These are phyloP conservation scores for Pachyrhynchus sulphureomaculatus DNA, from an alignment of 1,140 invertebrate genomes.

Conservation along the genomic window DNA sequence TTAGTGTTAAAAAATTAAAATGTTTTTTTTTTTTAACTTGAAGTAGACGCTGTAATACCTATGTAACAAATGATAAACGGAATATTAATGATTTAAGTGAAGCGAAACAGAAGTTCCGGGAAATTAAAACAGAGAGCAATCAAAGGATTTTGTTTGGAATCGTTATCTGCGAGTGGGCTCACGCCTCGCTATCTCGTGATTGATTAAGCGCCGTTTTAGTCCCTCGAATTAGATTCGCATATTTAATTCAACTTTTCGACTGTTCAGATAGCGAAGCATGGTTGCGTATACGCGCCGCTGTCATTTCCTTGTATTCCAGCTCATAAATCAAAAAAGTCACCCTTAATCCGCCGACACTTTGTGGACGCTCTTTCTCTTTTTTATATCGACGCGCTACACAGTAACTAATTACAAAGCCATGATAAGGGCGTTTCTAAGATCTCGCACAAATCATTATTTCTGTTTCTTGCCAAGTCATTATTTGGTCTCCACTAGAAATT, in stretches of 20 bases:
- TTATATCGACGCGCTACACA: conserved; percentile 31
- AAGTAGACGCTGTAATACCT: too few relatives aligned
- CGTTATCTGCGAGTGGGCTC: conserved; percentile 10
- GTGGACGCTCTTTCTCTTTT: conserved; percentile 33
- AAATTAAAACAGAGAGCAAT: conserved; percentile 12
- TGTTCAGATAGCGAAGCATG: conserved; percentile 21
- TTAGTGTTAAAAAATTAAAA: too few relatives aligned
- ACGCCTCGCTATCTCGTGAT: conserved; percentile 27
- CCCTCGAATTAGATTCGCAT: conserved; percentile 46
- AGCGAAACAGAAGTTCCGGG: background rate
- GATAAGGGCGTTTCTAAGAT: conserved; percentile 39
- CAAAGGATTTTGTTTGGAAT: background rate
- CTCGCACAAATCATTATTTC: conserved; percentile 38
- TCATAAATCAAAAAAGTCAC: conserved; percentile 42
- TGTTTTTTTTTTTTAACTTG: too few relatives aligned
- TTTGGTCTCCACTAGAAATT: conserved; percentile 24
- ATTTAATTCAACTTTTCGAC: conserved; percentile 42
- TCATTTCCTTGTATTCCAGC: conserved; percentile 33
- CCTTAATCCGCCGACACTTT: conserved; percentile 38
- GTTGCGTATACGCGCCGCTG: conserved; percentile 15
- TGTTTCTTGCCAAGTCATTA: conserved; percentile 32
- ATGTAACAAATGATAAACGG: background rate
- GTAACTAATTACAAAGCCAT: conserved; percentile 41
- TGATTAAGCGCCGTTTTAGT: conserved; percentile 45
- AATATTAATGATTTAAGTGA: background rate